Evolutionary conservation across 2,113 vertebrate species (phyloP), one percentile per base, ranked within the genome.

Genomic region (Callopanchax toddi): DNA sequence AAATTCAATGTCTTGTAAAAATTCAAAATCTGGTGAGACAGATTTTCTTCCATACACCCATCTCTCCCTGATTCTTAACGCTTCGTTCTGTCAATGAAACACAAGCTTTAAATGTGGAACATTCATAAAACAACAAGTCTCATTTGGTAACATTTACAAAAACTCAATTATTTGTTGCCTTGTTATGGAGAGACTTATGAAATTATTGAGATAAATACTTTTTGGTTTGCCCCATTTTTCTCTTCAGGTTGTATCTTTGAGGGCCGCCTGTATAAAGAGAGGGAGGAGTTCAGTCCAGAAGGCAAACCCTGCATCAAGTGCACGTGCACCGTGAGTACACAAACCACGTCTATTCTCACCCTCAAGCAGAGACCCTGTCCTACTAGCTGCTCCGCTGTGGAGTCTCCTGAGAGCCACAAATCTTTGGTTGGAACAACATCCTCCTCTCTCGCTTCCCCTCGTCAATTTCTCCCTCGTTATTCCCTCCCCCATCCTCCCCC

Each of bases 211-310:
- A 12, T 39, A 21, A 45, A 21, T 22, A 0, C 23, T 15, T 10
- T 39, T 46, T 40, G 12, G 11, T 21, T 8, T 34, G 36, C 15
- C 3, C 11, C 6, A 20, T 46, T 1, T 23, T 29, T 70, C 0
- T 0, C 82, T 87, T 36, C 89, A 99, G 97, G 94, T 34, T 99
- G 97, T 72, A 86, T 95, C 81, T 97, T 99, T 71, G 97, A 96
- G 91, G 96, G 95, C 11, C 93, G 88, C 36, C 91, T 94, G 63
- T 96, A 97, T 89, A 93, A 84, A 76, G 97, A 99, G 88, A 94
- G 93, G 77, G 95, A 97, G 78, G 94, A 96, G 81, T 98, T 99
- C 86, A 92, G 91, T 70, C 96, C 96, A 3, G 95, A 98, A 86
- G 94, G 93, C 42, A 93, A 93, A 83, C 93, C 94, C 59, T 99